A percentile compares a stretch with the other conserved stretches of the same genome.
These are phyloP conservation scores for Fragum fragum DNA, from an alignment of 2,888 invertebrate species.

Conservation along the genomic window DNA sequence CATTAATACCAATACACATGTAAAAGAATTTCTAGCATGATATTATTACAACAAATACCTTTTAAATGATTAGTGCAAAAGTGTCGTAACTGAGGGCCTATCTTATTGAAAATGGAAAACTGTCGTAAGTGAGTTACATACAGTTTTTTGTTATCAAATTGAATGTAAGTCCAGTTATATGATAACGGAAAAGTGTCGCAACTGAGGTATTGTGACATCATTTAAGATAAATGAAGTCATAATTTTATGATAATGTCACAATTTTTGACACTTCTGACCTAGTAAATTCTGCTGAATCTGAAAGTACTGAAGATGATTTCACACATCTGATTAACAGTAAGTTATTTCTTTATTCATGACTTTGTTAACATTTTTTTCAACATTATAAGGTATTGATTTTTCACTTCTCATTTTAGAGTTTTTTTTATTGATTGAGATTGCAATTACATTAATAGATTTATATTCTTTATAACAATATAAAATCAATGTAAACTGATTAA, in stretches of 20 bases:
- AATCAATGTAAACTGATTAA: no score
- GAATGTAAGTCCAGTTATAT: neutral
- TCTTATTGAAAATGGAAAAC: constrained; percentile 15
- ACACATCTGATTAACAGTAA: neutral
- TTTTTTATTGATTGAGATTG: neutral
- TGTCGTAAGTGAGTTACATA: constrained; percentile 24
- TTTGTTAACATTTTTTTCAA: no score
- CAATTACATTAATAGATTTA: no score
- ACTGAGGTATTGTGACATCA: constrained; percentile 6
- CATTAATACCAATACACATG: constrained; percentile 12
- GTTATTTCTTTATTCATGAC: no score
- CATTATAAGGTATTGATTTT: neutral
- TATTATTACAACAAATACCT: neutral
- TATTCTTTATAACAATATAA: no score
- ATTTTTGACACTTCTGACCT: neutral
- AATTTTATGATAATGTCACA: constrained; percentile 9
- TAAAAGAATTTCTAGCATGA: neutral
- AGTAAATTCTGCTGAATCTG: neutral
- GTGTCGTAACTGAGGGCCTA: constrained; percentile 4
- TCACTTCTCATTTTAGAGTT: neutral
- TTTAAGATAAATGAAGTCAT: constrained; percentile 14
- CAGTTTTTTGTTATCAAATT: constrained; percentile 20
- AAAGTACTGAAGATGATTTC: neutral
- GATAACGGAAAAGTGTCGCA: constrained; percentile 18
- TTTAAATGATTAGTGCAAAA: constrained; percentile 9